Base-by-base conservation (phyloP, 2,113 vertebrate genomes). In the Morphnarchus princeps region DNA sequence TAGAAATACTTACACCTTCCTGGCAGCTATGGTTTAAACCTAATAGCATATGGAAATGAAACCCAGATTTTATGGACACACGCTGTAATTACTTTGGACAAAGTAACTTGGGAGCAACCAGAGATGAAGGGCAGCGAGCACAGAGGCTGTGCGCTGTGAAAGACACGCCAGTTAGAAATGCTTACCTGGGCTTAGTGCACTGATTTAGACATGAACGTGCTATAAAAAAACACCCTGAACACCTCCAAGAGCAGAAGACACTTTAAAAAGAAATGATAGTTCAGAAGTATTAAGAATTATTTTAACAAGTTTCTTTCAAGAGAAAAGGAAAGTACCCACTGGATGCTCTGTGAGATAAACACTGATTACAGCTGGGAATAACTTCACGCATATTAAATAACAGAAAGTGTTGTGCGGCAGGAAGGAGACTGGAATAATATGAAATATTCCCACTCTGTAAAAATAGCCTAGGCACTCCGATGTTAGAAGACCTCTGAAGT, bases 351-450 rank as follows among this genome's bases (percentile, higher is more conserved):
- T 11, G 13, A 71, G 72, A 87, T 42, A 83, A 79, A 91, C 81
- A 81, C 78, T 34, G 77, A 96, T 87, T 89, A 78, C 62, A 55
- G 57, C 86, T 79, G 82, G 67, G 93, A 96, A 95, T 62, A 87
- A 83, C 67, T 28, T 11, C 43, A 38, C 9, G 11, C 22, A 26
- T 38, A 63, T 84, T 90, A 78, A 89, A 71, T 42, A 91, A 89
- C 58, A 80, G 67, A 85, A 92, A 54, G 47, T 50, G 81, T 78
- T 90, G 36, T 32, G 81, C 62, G 32, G 87, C 71, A 82, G 42
- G 57, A 90, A 93, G 45, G 50, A 86, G 42, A 58, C 55, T 47
- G 50, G 80, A 96, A 95, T 65, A 82, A 92, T 81, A 85, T 3
- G 4, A 92, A 87, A 78, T 85, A 50, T 61, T 87, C 71, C 69